These are phyloP conservation scores for Cephalopholis sonnerati DNA, from an alignment of 2,113 vertebrate genomes.

Conservation along the genomic window DNA sequence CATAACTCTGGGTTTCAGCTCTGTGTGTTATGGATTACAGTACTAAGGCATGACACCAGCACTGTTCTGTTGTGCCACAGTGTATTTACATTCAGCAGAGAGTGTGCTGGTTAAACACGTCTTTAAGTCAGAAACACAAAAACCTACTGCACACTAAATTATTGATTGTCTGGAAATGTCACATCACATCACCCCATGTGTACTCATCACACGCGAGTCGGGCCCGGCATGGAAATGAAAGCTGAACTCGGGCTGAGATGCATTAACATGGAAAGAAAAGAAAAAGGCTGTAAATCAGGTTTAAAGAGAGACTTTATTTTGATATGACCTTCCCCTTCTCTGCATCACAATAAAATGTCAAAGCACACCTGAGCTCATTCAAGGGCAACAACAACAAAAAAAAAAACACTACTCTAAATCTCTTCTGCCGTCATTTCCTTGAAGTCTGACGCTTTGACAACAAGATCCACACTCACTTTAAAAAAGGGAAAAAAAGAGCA, in stretches of 20 bases:
- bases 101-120: neutral
- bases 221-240: neutral
- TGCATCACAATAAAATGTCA: conserved; percentile 39
- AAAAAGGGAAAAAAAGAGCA: neutral
- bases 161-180: conserved; percentile 45
- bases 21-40: neutral
- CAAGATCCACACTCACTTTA: neutral
- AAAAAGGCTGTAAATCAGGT: neutral
- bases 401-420: neutral
- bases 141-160: conserved; percentile 26
- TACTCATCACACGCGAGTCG: neutral
- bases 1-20: neutral
- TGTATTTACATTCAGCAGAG: neutral
- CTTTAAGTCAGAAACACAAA: conserved; percentile 10
- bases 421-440: conserved; percentile 7
- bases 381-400: conserved; percentile 35
- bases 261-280: neutral
- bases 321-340: conserved; percentile 32
- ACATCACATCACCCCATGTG: conserved; percentile 15
- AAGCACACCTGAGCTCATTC: conserved; percentile 49
- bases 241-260: neutral
- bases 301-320: conserved; percentile 36
- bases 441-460: conserved; percentile 26
- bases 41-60: neutral
- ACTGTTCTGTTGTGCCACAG: neutral